Base-by-base conservation (phyloP, 2,797 vertebrate species). In the Syngnathus acus region DNA sequence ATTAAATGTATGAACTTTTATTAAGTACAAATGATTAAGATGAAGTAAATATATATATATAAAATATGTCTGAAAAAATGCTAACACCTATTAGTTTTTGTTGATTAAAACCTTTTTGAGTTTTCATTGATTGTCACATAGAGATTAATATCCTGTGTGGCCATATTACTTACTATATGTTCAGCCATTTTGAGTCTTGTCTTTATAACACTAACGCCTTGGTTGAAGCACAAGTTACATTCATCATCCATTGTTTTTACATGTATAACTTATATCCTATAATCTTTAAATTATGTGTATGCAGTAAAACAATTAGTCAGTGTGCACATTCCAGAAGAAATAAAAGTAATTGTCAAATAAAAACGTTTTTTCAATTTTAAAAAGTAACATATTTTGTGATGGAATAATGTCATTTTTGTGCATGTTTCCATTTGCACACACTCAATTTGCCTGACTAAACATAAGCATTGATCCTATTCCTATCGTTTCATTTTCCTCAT, bases 401-500 rank as follows among this genome's bases (percentile, higher is more conserved):
- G 3, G 32, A 21, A 9, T 42, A 40, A 39, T 42, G 48, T 47
- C 62, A 26, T 68, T 26, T 58, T 17, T 23, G 61, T 59, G n/a
- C 47, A 13, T 40, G 48, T 62, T 13, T 13, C 16, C 47, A 43
- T 66, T 68, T 66, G 39, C 53, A 62, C 7, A 21, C 16, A 21
- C 39, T 48, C 23, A 47, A 63, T 32, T 63, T 63, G 7, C 21
- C 2, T 39, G 21, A 42, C 39, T 45, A 68, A 26, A 70, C 23
- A 26, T 50, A 53, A 38, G 26, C 62, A 64, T 5, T 67, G 23
- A 62, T 16, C 3, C 6, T 59, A 57, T 63, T 70, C 48, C 32
- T 60, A 0, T 48, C 47, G 61, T 64, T 66, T 63, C 50, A 63
- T 65, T 75, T 74, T 65, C 63, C 59, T 64, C 59, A 6, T 65